Conservation (phyloP, 2,888 invertebrate species). For the Chrysodeixis includens region DNA sequence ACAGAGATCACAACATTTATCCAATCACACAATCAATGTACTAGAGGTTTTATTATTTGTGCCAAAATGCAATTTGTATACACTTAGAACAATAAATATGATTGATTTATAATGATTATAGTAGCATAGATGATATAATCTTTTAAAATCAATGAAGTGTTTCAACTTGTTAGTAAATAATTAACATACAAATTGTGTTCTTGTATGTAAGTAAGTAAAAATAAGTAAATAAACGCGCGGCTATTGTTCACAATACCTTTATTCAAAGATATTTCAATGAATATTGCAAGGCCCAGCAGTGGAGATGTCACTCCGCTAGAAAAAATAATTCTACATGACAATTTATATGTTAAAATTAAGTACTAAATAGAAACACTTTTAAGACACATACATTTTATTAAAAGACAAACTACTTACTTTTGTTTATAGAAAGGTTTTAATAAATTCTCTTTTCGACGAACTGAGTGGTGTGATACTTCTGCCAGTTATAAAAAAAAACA, state of each 20-base stretch:
- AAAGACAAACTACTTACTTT: not conserved
- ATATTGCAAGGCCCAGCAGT: too few relatives aligned
- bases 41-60: conserved; percentile 25
- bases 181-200: not conserved
- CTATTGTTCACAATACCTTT: too few relatives aligned
- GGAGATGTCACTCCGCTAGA: too few relatives aligned
- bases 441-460: not conserved
- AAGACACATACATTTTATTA: not conserved
- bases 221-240: too few relatives aligned
- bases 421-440: not conserved
- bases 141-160: not conserved
- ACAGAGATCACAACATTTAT: conserved; percentile 74
- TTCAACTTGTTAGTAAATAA: not conserved
- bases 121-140: not conserved
- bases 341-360: not conserved
- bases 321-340: too few relatives aligned
- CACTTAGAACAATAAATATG: conserved; percentile 9
- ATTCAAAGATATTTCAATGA: too few relatives aligned
- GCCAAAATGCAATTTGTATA: conserved; percentile 22
- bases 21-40: conserved; percentile 62
- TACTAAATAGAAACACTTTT: not conserved
- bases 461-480: not conserved
- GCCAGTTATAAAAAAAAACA: not conserved
- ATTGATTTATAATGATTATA: not conserved
- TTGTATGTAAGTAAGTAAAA: not conserved